Base-by-base conservation (phyloP, 2,888 invertebrate genomes). In the Oasisia sp. region DNA sequence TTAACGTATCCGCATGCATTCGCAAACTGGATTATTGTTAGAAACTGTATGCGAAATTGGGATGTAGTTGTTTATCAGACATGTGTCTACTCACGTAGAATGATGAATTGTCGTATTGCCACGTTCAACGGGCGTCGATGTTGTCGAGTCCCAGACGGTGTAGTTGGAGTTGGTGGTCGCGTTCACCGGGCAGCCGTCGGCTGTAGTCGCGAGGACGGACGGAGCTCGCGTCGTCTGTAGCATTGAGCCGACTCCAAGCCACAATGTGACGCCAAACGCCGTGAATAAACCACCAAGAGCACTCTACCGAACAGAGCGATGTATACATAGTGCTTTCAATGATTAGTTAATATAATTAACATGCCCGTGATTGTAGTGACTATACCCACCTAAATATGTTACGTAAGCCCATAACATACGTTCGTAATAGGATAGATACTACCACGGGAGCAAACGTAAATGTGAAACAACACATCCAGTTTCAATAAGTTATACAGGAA, bases 151-250 rank as follows among this genome's bases (percentile, higher is more conserved):
- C 74, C 19, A 74, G 27, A 19, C 19, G 58, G 58, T 58, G 58
- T 58, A 14, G 58, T 14, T 58, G 27, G 14, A 58, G 19, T 19
- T 74, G 74, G n/a, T 27, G 0, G 74, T 74, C 27, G 27, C 27
- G 8, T 74, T 74, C 19, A 74, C 74, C n/a, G 74, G 74, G n/a
- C 74, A 74, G 74, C 74, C 74, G 7, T n/a, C 74, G n/a, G n/a
- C 7, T 19, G 74, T 27, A 27, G 74, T 74, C 74, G 74, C 19
- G 74, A 74, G 74, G 74, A 14, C 74, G 74, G 27, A 74, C n/a
- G 74, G 74, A 74, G 74, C 74, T 74, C 74, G 74, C 74, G 74
- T 74, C 74, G 74, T 74, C 74, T 74, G 74, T 27, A 74, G 74
- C 19, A 74, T 74, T 74, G 74, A 74, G 74, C 74, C 74, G n/a